Percentiles rank a stretch among this genome's conserved stretches.
Evolutionary conservation across 2,113 vertebrate genomes (phyloP).

Genomic region (Ameiurus melas): DNA sequence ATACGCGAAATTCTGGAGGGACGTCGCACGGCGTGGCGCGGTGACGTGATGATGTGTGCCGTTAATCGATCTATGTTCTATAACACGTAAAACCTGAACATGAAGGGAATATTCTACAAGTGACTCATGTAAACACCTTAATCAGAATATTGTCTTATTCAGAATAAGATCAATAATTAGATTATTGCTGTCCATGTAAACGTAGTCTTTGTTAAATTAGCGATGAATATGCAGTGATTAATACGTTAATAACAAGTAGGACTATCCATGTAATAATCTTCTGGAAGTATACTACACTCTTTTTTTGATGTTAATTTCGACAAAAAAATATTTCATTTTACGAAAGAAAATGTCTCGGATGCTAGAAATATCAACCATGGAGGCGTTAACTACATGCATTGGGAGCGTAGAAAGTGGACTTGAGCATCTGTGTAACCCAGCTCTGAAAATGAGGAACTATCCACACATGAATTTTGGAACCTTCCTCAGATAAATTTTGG

Average conservation of each 20-base stretch:
- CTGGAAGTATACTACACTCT: not conserved
- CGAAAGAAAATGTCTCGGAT: not conserved
- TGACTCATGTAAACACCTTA: too few relatives aligned
- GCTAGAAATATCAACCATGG: not conserved
- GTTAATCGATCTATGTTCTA: too few relatives aligned
- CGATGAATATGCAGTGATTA: not conserved
- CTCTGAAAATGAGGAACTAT: not conserved
- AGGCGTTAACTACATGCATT: not conserved
- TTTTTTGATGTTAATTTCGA: not conserved
- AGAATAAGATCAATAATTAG: too few relatives aligned
- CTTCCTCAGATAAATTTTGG: too few relatives aligned
- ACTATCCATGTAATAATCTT: not conserved
- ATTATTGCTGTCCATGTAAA: too few relatives aligned
- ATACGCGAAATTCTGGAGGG: too few relatives aligned
- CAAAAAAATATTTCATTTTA: not conserved
- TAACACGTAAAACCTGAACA: too few relatives aligned
- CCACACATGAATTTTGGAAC: not conserved
- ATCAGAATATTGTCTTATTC: too few relatives aligned
- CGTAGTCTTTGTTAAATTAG: not conserved
- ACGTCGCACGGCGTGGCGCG: too few relatives aligned
- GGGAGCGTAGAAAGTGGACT: not conserved
- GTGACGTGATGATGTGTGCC: too few relatives aligned
- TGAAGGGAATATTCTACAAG: too few relatives aligned
- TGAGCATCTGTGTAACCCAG: not conserved
- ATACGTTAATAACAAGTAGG: not conserved